These are phyloP conservation scores for Acromyrmex echinatior DNA, from an alignment of 1,140 invertebrate genomes.

Conservation along the genomic window DNA sequence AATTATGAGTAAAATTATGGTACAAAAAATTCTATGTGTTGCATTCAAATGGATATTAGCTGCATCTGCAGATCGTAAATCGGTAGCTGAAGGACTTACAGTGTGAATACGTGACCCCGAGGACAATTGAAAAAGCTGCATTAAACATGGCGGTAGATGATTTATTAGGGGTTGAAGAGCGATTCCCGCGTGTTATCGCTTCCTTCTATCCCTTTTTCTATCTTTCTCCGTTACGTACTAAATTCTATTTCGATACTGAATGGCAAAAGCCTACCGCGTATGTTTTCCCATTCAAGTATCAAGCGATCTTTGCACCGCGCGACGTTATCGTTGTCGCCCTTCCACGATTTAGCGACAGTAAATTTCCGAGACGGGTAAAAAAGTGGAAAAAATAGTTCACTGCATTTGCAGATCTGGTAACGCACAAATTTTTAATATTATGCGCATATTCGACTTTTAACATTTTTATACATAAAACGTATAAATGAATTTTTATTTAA, in stretches of 20 bases:
- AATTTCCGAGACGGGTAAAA: constrained; percentile 15
- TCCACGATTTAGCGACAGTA: constrained; percentile 6
- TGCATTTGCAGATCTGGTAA: background rate
- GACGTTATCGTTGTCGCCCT: constrained; percentile 32
- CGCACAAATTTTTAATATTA: constrained; percentile 33
- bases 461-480: constrained; percentile 23
- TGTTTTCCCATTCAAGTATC: constrained; percentile 36
- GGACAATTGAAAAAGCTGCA: constrained; percentile 77
- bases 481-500: background rate
- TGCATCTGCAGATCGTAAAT: constrained; percentile 44
- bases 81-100: constrained; percentile 47
- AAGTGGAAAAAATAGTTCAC: constrained; percentile 12
- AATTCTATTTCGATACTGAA: constrained; percentile 61
- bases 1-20: background rate
- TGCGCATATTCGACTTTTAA: constrained; percentile 19
- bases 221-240: constrained; percentile 4
- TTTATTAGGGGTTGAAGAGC: constrained; percentile 63
- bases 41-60: background rate
- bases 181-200: constrained; percentile 7
- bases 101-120: constrained; percentile 48
- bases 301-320: constrained; percentile 38
- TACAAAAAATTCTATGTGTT: background rate
- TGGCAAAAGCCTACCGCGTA: constrained; percentile 46
- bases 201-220: constrained; percentile 1
- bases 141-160: constrained; percentile 73